Conservation (phyloP, 2,888 invertebrate species). For the Mantis religiosa region DNA sequence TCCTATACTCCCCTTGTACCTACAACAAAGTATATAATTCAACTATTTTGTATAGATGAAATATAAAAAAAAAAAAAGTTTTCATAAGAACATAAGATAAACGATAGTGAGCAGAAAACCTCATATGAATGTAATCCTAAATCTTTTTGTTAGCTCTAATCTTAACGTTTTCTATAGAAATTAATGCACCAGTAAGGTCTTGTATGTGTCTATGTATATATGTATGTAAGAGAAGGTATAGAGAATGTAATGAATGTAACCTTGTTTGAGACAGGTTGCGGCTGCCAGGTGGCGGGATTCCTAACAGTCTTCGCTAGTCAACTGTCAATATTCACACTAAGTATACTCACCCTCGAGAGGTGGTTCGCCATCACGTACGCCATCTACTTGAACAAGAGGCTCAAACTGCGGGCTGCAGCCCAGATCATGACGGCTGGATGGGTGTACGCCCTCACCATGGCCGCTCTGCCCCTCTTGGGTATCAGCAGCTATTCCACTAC, state of each 20-base stretch:
- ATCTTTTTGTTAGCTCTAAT: too few relatives aligned
- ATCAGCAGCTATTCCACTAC: constrained; percentile 86
- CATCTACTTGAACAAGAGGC: constrained; percentile 74
- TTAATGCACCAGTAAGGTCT: background rate
- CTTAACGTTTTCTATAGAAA: too few relatives aligned
- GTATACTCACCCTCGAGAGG: constrained; percentile 79
- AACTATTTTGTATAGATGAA: too few relatives aligned
- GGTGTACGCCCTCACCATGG: constrained; percentile 72
- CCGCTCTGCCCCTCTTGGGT: constrained; percentile 73
- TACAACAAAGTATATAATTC: too few relatives aligned
- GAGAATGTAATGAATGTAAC: background rate
- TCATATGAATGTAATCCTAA: too few relatives aligned
- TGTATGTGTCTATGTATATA: too few relatives aligned
- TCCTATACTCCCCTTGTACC: too few relatives aligned
- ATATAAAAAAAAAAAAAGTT: too few relatives aligned
- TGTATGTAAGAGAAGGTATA: background rate
- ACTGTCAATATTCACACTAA: constrained; percentile 80
- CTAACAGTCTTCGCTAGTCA: constrained; percentile 84
- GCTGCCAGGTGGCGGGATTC: constrained; percentile 84
- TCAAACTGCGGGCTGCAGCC: constrained; percentile 67
- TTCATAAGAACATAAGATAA: too few relatives aligned
- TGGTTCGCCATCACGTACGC: constrained; percentile 82
- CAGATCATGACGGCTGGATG: constrained; percentile 76
- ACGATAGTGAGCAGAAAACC: too few relatives aligned
- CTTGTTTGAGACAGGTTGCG: constrained; percentile 51